Base-by-base conservation (phyloP, 2,888 invertebrate genomes). In the Drosophila subsilvestris region DNA sequence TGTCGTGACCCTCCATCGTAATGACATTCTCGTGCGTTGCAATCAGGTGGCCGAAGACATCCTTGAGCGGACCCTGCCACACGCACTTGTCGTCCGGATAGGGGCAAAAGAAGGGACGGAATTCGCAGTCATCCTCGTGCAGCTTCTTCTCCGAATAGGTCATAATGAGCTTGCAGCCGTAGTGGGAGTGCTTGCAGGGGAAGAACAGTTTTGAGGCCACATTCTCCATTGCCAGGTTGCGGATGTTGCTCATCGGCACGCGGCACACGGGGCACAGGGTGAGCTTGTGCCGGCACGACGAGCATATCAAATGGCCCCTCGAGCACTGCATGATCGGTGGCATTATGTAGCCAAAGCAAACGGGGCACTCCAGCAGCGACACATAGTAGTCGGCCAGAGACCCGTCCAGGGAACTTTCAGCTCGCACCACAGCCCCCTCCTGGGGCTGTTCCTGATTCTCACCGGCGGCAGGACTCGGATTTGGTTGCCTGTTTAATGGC, bases 221-320 rank as follows among this genome's bases (percentile, higher is more conserved):
- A 93, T 99, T 99, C 92, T 99, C 99, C 98, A 99, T 99, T 22
- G 98, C 99, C 90, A 99, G 94, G 93, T 99, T 99, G 74, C 99
- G 95, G 86, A 99, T 99, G 92, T 98, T 99, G 92, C 96, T 96
- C 91, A 99, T 93, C 37, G 98, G 97, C 60, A 99, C 99, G 71
- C 99, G 95, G 92, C 99, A 99, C 60, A 99, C 99, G 47, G 99
- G 99, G 93, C 99, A 99, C 91, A 98, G 97, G 70, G 96, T 96
- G 68, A 99, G 94, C 93, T 99, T 99, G 63, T 98, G 98, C 74
- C 99, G 95, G 93, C 99, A 99, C 96, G 77, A 32, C 5, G 98
- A 97, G 93, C 99, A 99, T 65, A 99, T 98, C 86, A 99, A 94
- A 93, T 99, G 99, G 65, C 99, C 99, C 91, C 98, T 98, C 92